Base-by-base conservation (phyloP, 1,140 invertebrate genomes). In the Mesaphorura yosii region DNA sequence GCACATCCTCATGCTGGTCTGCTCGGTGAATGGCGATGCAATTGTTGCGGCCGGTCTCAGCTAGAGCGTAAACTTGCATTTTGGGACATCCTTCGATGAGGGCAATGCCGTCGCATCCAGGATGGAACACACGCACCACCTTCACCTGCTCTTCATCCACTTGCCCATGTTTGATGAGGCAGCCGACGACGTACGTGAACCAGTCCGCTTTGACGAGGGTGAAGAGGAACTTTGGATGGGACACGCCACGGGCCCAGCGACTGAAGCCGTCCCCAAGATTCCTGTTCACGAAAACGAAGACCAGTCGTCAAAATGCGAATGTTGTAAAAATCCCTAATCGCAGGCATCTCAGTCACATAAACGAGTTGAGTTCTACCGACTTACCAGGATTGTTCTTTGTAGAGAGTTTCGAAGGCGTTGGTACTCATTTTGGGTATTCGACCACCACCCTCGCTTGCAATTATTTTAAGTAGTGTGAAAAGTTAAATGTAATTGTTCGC, bases 151-250 rank as follows among this genome's bases (percentile, higher is more conserved):
- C 48, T 22, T 48, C 20, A 15, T 6, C 20, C 17, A 34, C 27
- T 28, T 51, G 37, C 3, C 55, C 41, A n/a, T 55, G 58, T n/a
- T 50, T 50, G n/a, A 61, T 38, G 44, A 55, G 49, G 34, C 59
- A 58, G 29, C 51, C 59, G 19, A 29, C 50, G 5, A 61, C 53
- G 23, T 55, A 59, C 2, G 46, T 44, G 6, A 59, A 27, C n/a
- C 49, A 31, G 10, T 59, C 34, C 2, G 2, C 20, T 17, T 40
- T 14, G 7, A 59, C 19, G 10, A 47, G 10, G 15, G 57, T 28
- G 1, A 59, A 22, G 14, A 51, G 31, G 34, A 45, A 45, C 1
- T 37, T 22, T 1, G 41, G 31, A 19, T 47, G 48, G 20, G 48
- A 42, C 23, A 59, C 27, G 6, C 57, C 57, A 15, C 48, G 52